Conservation (phyloP, 1,140 invertebrate species). For the Aethina tumida region DNA sequence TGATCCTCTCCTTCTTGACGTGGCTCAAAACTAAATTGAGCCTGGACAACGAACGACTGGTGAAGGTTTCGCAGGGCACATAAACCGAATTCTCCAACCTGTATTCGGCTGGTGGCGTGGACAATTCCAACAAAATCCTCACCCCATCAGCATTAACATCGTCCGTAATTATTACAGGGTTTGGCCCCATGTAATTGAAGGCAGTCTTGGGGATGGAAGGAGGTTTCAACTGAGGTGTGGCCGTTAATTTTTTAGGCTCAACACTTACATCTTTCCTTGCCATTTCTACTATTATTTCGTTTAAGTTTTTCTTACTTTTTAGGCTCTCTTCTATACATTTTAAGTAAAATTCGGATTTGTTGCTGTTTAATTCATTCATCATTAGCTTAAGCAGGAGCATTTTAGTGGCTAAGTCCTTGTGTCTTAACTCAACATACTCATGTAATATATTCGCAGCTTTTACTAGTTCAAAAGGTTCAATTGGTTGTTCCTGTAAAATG, state of each 20-base stretch:
- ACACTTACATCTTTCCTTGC: neutral
- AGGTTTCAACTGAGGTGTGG: neutral
- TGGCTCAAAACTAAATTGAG: constrained; percentile 50
- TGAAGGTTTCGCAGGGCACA: constrained; percentile 6
- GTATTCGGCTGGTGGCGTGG: constrained; percentile 7
- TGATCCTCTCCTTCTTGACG: constrained; percentile 46
- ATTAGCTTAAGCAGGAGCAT: too few species aligned
- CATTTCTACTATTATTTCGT: neutral
- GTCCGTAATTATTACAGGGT: constrained; percentile 7
- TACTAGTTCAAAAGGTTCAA: too few species aligned
- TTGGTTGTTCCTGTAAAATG: too few species aligned
- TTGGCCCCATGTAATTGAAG: constrained; percentile 15
- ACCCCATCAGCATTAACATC: neutral
- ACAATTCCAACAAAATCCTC: constrained; percentile 9
- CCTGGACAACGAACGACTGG: constrained; percentile 40
- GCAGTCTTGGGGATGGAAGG: neutral
- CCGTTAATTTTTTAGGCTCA: constrained; percentile 4
- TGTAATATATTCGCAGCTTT: too few species aligned
- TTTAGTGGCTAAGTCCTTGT: too few species aligned
- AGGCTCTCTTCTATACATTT: too few species aligned
- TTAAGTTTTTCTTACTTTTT: neutral
- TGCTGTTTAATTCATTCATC: too few species aligned
- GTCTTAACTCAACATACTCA: too few species aligned
- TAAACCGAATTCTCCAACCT: constrained; percentile 8
- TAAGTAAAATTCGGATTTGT: too few species aligned